Conservation (phyloP, 2,797 vertebrate species). For the Echiichthys vipera region DNA sequence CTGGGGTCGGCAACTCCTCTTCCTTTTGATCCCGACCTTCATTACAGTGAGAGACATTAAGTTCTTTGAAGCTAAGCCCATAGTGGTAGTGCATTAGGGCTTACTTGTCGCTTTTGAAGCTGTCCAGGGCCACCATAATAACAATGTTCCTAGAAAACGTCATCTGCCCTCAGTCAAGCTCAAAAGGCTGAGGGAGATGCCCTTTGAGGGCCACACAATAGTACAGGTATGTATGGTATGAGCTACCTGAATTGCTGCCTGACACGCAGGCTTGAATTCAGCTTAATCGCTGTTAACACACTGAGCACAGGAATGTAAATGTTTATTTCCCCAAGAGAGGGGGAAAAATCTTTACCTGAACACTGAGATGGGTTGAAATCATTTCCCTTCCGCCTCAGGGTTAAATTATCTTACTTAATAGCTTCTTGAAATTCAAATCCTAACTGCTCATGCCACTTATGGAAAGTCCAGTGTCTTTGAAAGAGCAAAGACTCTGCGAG, state of each 20-base stretch:
- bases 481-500: constrained; percentile 39
- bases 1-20: constrained; percentile 5
- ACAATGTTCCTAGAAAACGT: constrained; percentile 81
- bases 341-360: constrained; percentile 55
- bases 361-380: constrained; percentile 34
- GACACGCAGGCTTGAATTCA: constrained; percentile 78
- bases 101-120: constrained; percentile 62
- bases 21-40: constrained; percentile 48
- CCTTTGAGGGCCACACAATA: constrained; percentile 73
- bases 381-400: constrained; percentile 56
- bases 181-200: constrained; percentile 78
- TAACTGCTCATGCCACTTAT: constrained; percentile 34
- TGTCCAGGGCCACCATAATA: constrained; percentile 75
- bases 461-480: constrained; percentile 54
- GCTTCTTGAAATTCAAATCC: constrained; percentile 40
- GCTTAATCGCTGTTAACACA: constrained; percentile 80
- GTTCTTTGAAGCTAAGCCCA: constrained; percentile 61
- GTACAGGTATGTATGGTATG: constrained; percentile 83
- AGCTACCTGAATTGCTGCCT: constrained; percentile 82
- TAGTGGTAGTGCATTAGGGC: constrained; percentile 35
- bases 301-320: constrained; percentile 78
- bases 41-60: constrained; percentile 40
- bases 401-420: constrained; percentile 42
- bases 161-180: constrained; percentile 72
- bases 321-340: constrained; percentile 63